Evolutionary conservation across 2,113 vertebrate species (phyloP).

Genomic region (Poeciliopsis occidentalis): DNA sequence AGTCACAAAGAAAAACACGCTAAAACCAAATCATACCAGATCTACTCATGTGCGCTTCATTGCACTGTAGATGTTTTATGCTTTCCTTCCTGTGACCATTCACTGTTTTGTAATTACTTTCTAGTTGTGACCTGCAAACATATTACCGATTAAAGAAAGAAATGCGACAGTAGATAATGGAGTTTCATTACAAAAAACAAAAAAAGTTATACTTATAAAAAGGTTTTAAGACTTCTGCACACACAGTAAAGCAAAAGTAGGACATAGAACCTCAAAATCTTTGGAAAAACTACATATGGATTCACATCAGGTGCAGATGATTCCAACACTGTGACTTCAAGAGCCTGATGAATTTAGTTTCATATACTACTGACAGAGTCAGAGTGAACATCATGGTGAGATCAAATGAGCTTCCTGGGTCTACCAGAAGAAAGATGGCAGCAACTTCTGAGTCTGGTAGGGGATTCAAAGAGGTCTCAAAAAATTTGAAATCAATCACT

Average conservation of each 20-base stretch:
- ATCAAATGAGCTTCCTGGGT: background rate
- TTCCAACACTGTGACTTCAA: background rate
- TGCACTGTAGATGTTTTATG: constrained; percentile 13
- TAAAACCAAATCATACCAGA: constrained; percentile 29
- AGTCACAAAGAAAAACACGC: constrained; percentile 57
- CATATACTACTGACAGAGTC: background rate
- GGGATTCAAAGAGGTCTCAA: background rate
- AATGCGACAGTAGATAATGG: background rate
- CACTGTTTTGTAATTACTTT: background rate
- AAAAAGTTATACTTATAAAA: background rate
- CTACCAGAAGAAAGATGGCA: background rate
- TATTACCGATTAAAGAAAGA: background rate
- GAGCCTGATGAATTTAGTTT: background rate
- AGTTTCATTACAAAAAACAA: background rate
- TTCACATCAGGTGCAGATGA: background rate
- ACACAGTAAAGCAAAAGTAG: background rate
- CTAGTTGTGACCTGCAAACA: background rate
- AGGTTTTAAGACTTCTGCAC: background rate
- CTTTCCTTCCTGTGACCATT: constrained; percentile 10
- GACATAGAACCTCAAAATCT: background rate
- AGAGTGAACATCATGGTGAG: background rate
- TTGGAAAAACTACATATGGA: background rate
- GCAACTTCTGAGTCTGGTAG: background rate
- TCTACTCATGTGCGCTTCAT: constrained; percentile 12
- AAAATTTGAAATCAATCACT: background rate